Evolutionary conservation across 2,797 vertebrate species (phyloP), one percentile per base, ranked within the genome.

Genomic region (Coregonus sp.): DNA sequence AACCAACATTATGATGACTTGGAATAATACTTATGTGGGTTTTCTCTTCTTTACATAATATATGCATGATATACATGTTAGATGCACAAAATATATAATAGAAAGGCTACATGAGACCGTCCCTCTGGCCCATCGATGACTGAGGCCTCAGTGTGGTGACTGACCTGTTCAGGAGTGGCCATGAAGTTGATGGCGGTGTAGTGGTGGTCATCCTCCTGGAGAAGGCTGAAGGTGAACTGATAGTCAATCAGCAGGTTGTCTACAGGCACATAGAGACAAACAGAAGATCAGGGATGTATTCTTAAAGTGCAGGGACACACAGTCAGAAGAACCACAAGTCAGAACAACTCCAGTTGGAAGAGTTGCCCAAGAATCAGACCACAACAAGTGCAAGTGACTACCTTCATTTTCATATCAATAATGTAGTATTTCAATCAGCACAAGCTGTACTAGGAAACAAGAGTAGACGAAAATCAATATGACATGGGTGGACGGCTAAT

Each of bases 101-200:
- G 56, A n/a, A n/a, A n/a, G 56, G 56, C 56, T n/a, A 20, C 56
- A 61, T 6, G 18, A n/a, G 56, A 9, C 56, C 5, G 7, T 47
- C 40, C 40, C 40, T 20, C 14, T 54, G 52, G 52, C 12, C 52
- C 18, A 18, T 1, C 25, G 56, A 61, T n/a, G 56, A 61, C 56
- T 20, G 56, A 61, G 5, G 7, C 15, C 1, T n/a, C n/a, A 9
- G 18, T 61, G 56, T 61, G 56, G 15, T 61, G n/a, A 61, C 31
- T 5, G 12, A 99, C 98, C 96, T 99, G 97, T 82, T 99, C 98
- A 51, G 98, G 98, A 75, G 97, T 99, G 75, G 98, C 98, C 93
- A 99, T 99, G 70, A 99, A 99, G 92, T 99, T 99, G 89, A 99
- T 99, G 85, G 98, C 98, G 11, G 98, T 99, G 91, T 99, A 98